Evolutionary conservation across 2,888 invertebrate species (phyloP).

Genomic region (Crepidodera aurea): DNA sequence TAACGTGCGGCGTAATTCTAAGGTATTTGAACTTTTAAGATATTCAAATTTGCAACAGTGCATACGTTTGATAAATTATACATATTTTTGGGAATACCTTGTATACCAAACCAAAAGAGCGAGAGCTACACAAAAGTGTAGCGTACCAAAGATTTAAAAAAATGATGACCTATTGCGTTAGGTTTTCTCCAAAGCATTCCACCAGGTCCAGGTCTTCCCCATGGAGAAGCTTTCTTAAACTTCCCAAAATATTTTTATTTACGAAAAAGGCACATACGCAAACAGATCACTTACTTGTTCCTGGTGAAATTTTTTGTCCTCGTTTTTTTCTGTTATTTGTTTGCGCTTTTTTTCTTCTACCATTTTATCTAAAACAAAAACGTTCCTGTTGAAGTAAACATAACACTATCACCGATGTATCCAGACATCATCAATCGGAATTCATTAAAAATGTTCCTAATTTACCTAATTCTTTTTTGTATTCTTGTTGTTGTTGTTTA

Average conservation of each 20-base stretch:
- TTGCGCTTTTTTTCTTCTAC: slow-evolving; percentile 66
- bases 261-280: slow-evolving; percentile 26
- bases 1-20: too few species aligned
- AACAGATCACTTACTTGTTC: slow-evolving; percentile 64
- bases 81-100: neutral
- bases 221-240: slow-evolving; percentile 63
- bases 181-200: slow-evolving; percentile 79
- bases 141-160: slow-evolving; percentile 80
- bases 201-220: slow-evolving; percentile 76
- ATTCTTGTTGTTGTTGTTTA: slow-evolving; percentile 65
- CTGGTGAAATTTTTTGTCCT: slow-evolving; percentile 63
- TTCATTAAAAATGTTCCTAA: too few species aligned
- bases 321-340: slow-evolving; percentile 62
- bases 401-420: too few species aligned
- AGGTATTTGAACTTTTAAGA: too few species aligned
- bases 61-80: neutral
- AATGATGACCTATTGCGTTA: slow-evolving; percentile 74
- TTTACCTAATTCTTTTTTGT: slow-evolving; percentile 70
- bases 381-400: too few species aligned
- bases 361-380: slow-evolving; percentile 65
- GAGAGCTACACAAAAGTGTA: slow-evolving; percentile 52
- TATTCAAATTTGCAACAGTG: too few species aligned
- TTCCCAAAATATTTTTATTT: slow-evolving; percentile 40
- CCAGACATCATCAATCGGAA: too few species aligned
- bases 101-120: neutral